Evolutionary conservation across 2,797 vertebrate genomes (phyloP).

Genomic region (Sebastes kiyomatsui): DNA sequence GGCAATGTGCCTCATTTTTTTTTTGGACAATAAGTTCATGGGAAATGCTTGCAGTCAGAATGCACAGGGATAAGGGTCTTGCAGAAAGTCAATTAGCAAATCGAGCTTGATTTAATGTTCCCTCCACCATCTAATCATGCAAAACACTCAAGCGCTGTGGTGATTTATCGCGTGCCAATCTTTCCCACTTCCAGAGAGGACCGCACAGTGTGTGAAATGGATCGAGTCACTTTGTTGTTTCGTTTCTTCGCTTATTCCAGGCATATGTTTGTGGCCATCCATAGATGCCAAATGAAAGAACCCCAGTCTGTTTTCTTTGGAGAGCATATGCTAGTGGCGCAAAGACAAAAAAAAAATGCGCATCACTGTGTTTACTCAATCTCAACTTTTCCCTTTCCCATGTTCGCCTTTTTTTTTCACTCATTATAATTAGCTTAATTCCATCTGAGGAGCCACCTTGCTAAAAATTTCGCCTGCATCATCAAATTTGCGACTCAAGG

Average conservation of each 20-base stretch:
- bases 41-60: conserved; percentile 26
- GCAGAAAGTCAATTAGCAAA: conserved; percentile 64
- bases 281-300: conserved; percentile 25
- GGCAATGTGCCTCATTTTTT: not conserved
- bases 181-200: conserved; percentile 41
- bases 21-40: not conserved
- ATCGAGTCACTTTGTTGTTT: conserved; percentile 28
- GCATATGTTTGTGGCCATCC: conserved; percentile 5
- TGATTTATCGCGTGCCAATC: conserved; percentile 67
- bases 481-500: not conserved
- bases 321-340: not conserved
- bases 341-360: not conserved
- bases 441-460: not conserved
- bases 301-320: conserved; percentile 2
- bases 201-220: conserved; percentile 31
- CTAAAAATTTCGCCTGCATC: not conserved
- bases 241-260: conserved; percentile 11
- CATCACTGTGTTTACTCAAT: not conserved
- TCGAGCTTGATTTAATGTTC: conserved; percentile 66
- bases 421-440: conserved; percentile 2
- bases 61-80: conserved; percentile 35
- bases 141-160: conserved; percentile 46
- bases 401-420: not conserved
- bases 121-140: conserved; percentile 62
- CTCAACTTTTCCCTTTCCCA: not conserved